These are phyloP conservation scores for Carposina sasakii DNA, from an alignment of 1,140 invertebrate species.

Conservation along the genomic window DNA sequence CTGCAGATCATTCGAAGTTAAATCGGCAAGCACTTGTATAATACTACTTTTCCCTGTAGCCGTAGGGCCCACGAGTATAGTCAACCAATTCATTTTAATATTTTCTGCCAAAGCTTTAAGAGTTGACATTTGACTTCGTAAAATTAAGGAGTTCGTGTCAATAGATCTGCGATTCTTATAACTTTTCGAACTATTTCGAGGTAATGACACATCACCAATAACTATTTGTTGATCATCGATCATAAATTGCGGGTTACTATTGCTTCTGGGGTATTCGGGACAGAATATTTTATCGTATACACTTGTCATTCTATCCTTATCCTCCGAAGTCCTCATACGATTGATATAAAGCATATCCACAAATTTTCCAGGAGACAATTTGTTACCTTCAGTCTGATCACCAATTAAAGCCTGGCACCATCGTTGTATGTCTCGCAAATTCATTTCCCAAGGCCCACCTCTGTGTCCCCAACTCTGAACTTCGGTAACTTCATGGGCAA, in stretches of 20 bases:
- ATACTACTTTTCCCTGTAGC: slow-evolving; percentile 88
- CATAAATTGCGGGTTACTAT: slow-evolving; percentile 63
- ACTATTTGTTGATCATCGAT: slow-evolving; percentile 71
- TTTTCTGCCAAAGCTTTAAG: slow-evolving; percentile 87
- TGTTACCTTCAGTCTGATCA: slow-evolving; percentile 33
- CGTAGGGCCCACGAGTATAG: slow-evolving; percentile 87
- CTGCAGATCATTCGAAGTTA: slow-evolving; percentile 83
- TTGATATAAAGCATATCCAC: slow-evolving; percentile 86
- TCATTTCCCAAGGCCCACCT: slow-evolving; percentile 97
- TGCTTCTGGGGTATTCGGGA: slow-evolving; percentile 65
- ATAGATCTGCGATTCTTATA: slow-evolving; percentile 54
- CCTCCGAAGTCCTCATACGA: slow-evolving; percentile 83
- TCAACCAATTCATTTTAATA: slow-evolving; percentile 93
- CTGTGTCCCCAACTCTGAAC: slow-evolving; percentile 79
- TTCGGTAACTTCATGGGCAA: slow-evolving; percentile 78
- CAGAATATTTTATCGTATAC: slow-evolving; percentile 77
- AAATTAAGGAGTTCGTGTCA: slow-evolving; percentile 73
- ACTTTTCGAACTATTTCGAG: slow-evolving; percentile 54
- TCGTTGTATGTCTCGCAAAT: slow-evolving; percentile 94
- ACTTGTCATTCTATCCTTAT: slow-evolving; percentile 78
- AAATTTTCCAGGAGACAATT: slow-evolving; percentile 76
- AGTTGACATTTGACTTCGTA: slow-evolving; percentile 78
- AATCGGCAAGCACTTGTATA: slow-evolving; percentile 82
- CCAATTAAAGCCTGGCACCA: slow-evolving; percentile 85
- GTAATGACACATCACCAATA: slow-evolving; percentile 75